Percentiles rank a stretch among this genome's conserved stretches.
Evolutionary conservation across 2,113 vertebrate genomes (phyloP).

Genomic region (Serilophus lunatus): DNA sequence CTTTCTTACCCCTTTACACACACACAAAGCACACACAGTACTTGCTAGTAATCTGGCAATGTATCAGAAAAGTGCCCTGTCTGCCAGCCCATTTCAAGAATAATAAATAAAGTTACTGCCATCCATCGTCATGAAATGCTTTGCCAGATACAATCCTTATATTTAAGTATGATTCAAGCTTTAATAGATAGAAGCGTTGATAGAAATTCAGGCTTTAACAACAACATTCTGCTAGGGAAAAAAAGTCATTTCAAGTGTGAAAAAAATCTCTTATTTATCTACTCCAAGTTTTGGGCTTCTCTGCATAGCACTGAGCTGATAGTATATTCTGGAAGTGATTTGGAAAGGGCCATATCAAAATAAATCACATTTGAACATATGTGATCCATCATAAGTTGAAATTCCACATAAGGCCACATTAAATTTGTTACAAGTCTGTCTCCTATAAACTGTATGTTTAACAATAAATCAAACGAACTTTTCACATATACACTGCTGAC

Average conservation of each 20-base stretch:
- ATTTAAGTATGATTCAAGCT: neutral
- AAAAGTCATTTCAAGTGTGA: neutral
- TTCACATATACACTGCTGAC: neutral
- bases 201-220: conserved; percentile 5
- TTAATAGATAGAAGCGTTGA: neutral
- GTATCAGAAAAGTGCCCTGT: neutral
- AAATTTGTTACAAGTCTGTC: neutral
- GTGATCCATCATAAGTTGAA: neutral
- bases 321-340: neutral
- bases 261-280: neutral
- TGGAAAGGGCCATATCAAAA: neutral
- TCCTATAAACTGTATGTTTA: neutral
- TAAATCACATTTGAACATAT: neutral
- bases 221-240: neutral
- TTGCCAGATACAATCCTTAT: neutral
- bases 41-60: neutral
- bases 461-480: neutral
- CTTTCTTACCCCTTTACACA: neutral
- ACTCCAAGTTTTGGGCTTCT: neutral
- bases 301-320: neutral
- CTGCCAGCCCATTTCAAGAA: too few relatives aligned
- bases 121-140: neutral
- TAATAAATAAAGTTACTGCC: neutral
- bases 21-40: neutral
- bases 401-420: neutral